phyloP scores from a whole-genome alignment of 1,140 invertebrate genomes.

The Lethocerus indicus region DNA sequence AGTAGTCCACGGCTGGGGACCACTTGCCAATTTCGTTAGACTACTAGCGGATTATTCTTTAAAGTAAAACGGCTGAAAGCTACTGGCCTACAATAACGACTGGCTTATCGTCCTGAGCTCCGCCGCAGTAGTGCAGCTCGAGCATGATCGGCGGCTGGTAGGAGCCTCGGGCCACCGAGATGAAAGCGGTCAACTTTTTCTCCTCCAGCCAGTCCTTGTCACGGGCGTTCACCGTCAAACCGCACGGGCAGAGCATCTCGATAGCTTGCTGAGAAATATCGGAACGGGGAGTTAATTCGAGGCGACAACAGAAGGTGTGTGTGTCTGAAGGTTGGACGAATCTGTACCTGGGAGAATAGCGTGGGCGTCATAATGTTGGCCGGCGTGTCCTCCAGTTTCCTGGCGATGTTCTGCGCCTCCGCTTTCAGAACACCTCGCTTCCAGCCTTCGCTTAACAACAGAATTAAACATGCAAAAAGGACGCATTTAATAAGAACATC shows the following conservation, averaged over 20 bases:
- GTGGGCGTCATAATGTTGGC: constrained; percentile 69
- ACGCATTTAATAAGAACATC: too few species aligned
- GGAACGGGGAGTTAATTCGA: too few species aligned
- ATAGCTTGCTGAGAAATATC: constrained; percentile 4
- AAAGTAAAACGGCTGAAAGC: too few species aligned
- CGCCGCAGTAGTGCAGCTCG: constrained; percentile 26
- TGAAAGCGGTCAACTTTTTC: constrained; percentile 34
- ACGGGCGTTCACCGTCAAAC: constrained; percentile 22
- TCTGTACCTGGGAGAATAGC: constrained; percentile 6
- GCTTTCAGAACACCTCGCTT: too few species aligned
- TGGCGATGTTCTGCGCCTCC: constrained; percentile 68
- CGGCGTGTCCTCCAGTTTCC: constrained; percentile 61
- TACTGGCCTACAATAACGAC: constrained; percentile 15
- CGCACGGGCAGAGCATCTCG: constrained; percentile 12
- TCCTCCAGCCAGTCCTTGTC: constrained; percentile 32
- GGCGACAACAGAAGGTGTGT: too few species aligned
- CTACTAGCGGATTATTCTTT: too few species aligned
- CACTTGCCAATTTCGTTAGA: too few species aligned
- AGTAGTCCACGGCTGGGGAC: too few species aligned
- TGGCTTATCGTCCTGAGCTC: constrained; percentile 20
- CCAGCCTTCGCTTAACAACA: too few species aligned
- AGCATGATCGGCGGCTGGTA: constrained; percentile 32
- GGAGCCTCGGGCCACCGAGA: constrained; percentile 35
- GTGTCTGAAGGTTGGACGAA: too few species aligned
- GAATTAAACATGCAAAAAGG: too few species aligned